Percentiles rank a stretch among this genome's conserved stretches.
These are phyloP conservation scores for Aricia artaxerxes DNA, from an alignment of 2,888 invertebrate species.

Conservation along the genomic window DNA sequence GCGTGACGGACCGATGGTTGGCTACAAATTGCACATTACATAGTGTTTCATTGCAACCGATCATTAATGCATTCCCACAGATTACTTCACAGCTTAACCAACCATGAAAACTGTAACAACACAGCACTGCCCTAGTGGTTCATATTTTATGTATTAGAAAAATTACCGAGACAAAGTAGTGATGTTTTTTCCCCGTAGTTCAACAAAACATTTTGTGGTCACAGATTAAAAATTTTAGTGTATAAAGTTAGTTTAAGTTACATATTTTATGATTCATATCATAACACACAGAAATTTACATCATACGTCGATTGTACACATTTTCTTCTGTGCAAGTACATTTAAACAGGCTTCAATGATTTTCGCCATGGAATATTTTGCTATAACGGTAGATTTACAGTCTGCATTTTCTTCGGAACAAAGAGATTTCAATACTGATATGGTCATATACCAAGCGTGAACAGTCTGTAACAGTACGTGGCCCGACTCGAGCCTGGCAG, in stretches of 20 bases:
- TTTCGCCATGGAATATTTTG: not conserved
- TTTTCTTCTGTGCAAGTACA: not conserved
- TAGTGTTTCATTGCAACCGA: conserved; percentile 67
- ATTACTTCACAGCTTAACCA: conserved; percentile 73
- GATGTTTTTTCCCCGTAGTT: not conserved
- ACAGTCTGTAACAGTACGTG: not conserved
- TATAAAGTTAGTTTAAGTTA: no score
- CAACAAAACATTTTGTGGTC: not conserved
- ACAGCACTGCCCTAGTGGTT: conserved; percentile 13
- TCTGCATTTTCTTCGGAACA: not conserved
- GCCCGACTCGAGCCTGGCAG: not conserved
- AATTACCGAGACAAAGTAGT: not conserved
- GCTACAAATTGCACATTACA: conserved; percentile 75
- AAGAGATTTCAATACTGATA: conserved; percentile 4
- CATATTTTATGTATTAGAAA: not conserved
- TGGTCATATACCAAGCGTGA: not conserved
- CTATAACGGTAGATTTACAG: not conserved
- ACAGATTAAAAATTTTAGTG: no score
- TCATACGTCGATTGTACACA: no score
- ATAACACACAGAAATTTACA: no score
- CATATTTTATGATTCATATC: no score
- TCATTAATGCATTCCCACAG: conserved; percentile 74
- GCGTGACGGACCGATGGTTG: conserved; percentile 68
- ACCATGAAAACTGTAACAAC: conserved; percentile 67
- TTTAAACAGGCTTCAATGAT: not conserved